These are phyloP conservation scores for Mus minutoides DNA, from an alignment of 2,797 vertebrate species.

Conservation along the genomic window DNA sequence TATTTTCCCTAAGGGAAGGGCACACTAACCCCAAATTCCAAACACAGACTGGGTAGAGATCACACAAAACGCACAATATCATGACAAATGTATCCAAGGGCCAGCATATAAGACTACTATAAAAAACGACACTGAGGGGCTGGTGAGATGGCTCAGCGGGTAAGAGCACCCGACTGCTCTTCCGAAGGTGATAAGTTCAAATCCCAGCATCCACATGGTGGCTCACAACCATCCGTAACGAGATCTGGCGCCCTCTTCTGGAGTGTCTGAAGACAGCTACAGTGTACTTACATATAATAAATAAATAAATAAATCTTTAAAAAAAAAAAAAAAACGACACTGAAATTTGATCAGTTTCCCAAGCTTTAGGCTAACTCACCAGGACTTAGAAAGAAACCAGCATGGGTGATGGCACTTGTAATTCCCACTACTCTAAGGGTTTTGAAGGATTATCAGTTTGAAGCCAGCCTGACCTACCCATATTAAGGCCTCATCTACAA, in stretches of 20 bases:
- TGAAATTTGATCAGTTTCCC: neutral
- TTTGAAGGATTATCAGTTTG: neutral
- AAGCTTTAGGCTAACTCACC: neutral
- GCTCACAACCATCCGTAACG: no score
- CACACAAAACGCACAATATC: neutral
- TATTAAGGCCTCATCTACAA: neutral
- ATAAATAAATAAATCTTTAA: no score
- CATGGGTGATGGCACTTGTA: neutral
- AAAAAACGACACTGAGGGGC: neutral
- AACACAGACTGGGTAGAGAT: no score
- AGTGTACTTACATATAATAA: no score
- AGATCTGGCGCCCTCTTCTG: no score
- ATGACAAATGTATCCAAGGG: neutral
- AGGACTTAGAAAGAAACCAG: neutral
- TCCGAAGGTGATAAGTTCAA: no score
- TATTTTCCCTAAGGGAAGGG: neutral
- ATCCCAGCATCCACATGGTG: no score
- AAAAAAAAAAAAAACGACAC: neutral
- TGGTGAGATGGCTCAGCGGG: no score
- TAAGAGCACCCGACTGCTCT: no score
- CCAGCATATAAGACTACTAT: neutral
- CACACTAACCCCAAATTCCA: neutral
- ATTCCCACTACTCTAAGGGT: neutral
- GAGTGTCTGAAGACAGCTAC: no score
- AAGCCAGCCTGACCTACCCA: neutral